Base-by-base conservation (phyloP, 1,140 invertebrate species). In the Trachelipus rathkii region DNA sequence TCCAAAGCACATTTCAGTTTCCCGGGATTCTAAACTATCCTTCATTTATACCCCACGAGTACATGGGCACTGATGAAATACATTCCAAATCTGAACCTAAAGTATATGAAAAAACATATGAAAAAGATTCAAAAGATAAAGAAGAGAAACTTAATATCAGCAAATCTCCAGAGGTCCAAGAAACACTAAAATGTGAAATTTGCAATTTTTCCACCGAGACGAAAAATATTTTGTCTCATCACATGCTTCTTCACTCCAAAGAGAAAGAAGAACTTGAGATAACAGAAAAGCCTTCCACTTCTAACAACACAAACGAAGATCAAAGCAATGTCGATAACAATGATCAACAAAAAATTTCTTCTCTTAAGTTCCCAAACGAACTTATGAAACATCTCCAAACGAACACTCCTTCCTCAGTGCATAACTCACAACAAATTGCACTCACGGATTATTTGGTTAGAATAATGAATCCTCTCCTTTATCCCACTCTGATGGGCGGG, bases 201-300 rank as follows among this genome's bases (percentile, higher is more conserved):
- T 88, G 87, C 81, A 83, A 83, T 43, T 87, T 86, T 80, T 74
- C 74, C 0, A 84, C 85, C 1, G 83, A 84, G 8, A 82, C 53
- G 21, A 78, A 82, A 50, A 85, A 87, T 24, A 77, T 82, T 7
- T 84, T 87, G 43, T 82, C 82, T 9, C 82, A 83, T 44, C 86
- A 88, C 79, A 82, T 87, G 71, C 76, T 87, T 68, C 81, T 84
- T 7, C 87, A 88, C 76, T 85, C 84, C 0, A 77, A 80, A 19
- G 50, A 60, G 11, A 60, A 60, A 3, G 50, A 60, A 60, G 50
- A 60, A 60, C 19, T 60, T 15, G 50, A 3, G 8, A 8, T 4
- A 60, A 60, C 3, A 2, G 50, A 60, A 60, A 19, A 15, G 4
- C 33, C 33, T 33, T 19, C 50, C 2, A 13, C 50, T 60, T 1